Conservation (phyloP, 2,888 invertebrate genomes). For the Acronicta psi region DNA sequence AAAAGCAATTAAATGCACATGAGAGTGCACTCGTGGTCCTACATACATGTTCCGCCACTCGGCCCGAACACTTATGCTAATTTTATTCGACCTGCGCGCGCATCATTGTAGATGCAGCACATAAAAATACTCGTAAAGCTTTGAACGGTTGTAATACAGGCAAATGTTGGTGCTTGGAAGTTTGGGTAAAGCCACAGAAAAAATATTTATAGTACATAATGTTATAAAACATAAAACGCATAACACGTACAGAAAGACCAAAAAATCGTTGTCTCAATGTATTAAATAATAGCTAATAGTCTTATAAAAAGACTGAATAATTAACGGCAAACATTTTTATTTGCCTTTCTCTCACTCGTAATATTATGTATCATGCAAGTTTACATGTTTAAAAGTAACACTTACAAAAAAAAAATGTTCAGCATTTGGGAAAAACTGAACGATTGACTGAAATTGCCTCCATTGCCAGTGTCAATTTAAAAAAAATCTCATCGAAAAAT, state of each 20-base stretch:
- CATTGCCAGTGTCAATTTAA: too few relatives aligned
- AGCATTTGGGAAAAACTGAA: too few relatives aligned
- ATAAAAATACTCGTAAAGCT: constrained; percentile 15
- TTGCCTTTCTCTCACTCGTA: too few relatives aligned
- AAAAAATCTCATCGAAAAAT: too few relatives aligned
- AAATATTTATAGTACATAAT: too few relatives aligned
- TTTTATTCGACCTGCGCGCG: constrained; percentile 36
- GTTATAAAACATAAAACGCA: neutral
- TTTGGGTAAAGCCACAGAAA: too few relatives aligned
- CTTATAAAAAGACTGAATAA: too few relatives aligned
- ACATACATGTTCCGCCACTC: constrained; percentile 39
- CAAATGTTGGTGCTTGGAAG: neutral
- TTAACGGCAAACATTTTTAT: too few relatives aligned
- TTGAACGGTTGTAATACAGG: constrained; percentile 7
- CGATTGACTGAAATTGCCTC: too few relatives aligned
- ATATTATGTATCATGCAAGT: too few relatives aligned
- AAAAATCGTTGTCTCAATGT: neutral
- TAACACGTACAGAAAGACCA: neutral
- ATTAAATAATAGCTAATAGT: neutral
- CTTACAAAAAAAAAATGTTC: too few relatives aligned
- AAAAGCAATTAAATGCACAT: constrained; percentile 50
- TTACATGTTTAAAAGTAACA: too few relatives aligned
- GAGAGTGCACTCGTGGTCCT: constrained; percentile 43
- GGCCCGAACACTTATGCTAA: constrained; percentile 42
- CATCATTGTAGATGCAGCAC: constrained; percentile 12